phyloP scores from a whole-genome alignment of 1,140 invertebrate species.

The Neodiprion pinetum region DNA sequence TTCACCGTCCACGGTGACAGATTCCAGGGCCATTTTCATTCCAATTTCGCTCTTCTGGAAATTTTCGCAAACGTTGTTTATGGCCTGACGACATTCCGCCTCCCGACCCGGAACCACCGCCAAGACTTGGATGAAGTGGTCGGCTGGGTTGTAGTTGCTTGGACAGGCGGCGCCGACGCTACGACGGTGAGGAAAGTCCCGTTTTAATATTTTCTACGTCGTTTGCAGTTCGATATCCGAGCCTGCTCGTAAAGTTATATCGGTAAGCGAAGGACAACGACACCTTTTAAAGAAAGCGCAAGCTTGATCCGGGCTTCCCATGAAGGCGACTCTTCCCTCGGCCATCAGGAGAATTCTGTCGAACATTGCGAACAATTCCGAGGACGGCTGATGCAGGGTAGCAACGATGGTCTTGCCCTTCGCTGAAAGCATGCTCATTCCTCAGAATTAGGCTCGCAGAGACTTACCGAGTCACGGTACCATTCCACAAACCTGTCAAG shows the following conservation, averaged over 20 bases:
- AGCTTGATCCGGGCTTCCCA: conserved; percentile 82
- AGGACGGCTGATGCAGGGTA: conserved; percentile 96
- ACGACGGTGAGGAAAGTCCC: conserved; percentile 28
- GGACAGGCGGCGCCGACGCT: conserved; percentile 81
- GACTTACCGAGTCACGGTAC: background rate
- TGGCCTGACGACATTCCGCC: conserved; percentile 73
- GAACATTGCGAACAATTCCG: conserved; percentile 92
- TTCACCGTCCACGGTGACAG: conserved; percentile 56
- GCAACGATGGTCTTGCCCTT: conserved; percentile 89
- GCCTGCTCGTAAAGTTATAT: background rate
- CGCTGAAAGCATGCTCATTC: conserved; percentile 32
- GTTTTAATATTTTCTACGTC: conserved; percentile 8
- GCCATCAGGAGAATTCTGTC: conserved; percentile 90
- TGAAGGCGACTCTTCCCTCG: conserved; percentile 89
- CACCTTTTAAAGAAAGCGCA: conserved; percentile 84
- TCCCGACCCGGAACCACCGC: conserved; percentile 87
- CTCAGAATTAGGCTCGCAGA: background rate
- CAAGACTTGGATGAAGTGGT: conserved; percentile 92
- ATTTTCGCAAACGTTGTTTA: conserved; percentile 80
- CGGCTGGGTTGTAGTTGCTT: conserved; percentile 93
- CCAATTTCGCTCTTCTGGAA: conserved; percentile 73
- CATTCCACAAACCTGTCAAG: conserved; percentile 65
- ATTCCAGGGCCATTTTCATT: conserved; percentile 64
- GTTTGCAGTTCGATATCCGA: background rate
- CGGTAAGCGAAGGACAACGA: conserved; percentile 35